phyloP scores from a whole-genome alignment of 2,888 invertebrate genomes.

The Capitulum mitella region DNA sequence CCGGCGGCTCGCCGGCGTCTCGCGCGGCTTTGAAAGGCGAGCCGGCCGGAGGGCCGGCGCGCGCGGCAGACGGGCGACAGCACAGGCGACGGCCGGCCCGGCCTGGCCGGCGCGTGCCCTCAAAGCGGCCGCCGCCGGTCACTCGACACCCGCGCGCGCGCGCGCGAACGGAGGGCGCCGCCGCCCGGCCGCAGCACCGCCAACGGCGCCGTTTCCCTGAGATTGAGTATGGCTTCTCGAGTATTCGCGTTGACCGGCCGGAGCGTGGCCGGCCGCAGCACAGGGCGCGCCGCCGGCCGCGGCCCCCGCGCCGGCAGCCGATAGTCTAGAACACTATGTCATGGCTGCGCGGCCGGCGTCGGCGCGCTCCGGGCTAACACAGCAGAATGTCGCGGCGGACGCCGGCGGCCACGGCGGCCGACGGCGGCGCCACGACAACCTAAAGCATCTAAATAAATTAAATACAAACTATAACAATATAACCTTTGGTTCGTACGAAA shows the following conservation, averaged over 20 bases:
- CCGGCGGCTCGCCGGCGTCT: neutral
- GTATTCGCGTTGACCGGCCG: slow-evolving; percentile 2
- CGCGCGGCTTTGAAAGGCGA: slow-evolving; percentile 5
- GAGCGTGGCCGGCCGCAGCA: neutral
- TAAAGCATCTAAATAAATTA: slow-evolving; percentile 23
- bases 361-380: neutral
- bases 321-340: slow-evolving; percentile 8
- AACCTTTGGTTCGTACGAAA: slow-evolving; percentile 24
- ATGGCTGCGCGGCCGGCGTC: neutral
- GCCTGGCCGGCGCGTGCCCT: slow-evolving; percentile 8
- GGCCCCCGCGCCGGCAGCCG: neutral
- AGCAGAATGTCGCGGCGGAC: neutral
- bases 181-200: neutral
- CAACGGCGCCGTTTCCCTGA: neutral
- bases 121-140: neutral
- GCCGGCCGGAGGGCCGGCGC: neutral
- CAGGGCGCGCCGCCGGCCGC: neutral
- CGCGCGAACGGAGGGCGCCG: neutral
- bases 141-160: neutral
- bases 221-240: slow-evolving; percentile 23
- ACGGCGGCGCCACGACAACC: neutral
- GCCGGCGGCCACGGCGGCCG: neutral
- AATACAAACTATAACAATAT: slow-evolving; percentile 23
- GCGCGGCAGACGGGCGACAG: neutral
- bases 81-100: neutral